Evolutionary conservation across 1,140 invertebrate species (phyloP), one percentile per base, ranked within the genome.

Genomic region (Bombyx mori): DNA sequence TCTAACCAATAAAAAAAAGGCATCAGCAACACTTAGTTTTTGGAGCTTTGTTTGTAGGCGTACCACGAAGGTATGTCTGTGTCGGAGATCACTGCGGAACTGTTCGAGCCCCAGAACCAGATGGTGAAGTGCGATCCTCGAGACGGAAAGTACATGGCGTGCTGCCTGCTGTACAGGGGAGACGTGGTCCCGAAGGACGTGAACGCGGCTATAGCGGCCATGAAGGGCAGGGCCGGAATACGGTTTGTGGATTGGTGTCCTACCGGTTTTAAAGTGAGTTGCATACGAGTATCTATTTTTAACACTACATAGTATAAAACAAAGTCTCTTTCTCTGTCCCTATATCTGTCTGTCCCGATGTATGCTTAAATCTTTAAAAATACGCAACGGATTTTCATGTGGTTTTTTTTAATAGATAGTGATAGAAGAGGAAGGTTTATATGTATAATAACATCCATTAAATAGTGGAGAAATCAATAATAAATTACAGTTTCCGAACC

Each of bases 171-270:
- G 61, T 93, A 93, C 82, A 85, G 94, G 92, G 93, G 93, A 8
- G 93, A 94, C 77, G 93, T 94, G 12, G 93, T 92, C 42, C 91
- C 94, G 8, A 96, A 95, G 79, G 94, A 96, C 75, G 81, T 84
- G 52, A 84, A 84, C 68, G 78, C 79, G 0, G 81, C 81, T 47
- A 95, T 96, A 67, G 93, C 93, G 3, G 91, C 92, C 26, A 95
- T 96, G 82, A 96, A 96, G 80, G 93, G 93, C 0, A 94, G 95
- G 72, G 88, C 86, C 61, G 90, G 87, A 61, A 92, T 93, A 44
- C 88, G 90, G 47, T 93, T 93, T 58, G 92, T 93, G 6, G 92
- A 94, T 67, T 93, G 91, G 91, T 92, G 91, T 78, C 92, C 92
- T 3, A 92, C 92, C 35, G 92, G 92, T 1, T 93, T 93, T 68